A percentile compares a stretch with the other conserved stretches of the same genome.
phyloP scores from a whole-genome alignment of 2,797 vertebrate genomes.

The Sebastes kiyomatsui region DNA sequence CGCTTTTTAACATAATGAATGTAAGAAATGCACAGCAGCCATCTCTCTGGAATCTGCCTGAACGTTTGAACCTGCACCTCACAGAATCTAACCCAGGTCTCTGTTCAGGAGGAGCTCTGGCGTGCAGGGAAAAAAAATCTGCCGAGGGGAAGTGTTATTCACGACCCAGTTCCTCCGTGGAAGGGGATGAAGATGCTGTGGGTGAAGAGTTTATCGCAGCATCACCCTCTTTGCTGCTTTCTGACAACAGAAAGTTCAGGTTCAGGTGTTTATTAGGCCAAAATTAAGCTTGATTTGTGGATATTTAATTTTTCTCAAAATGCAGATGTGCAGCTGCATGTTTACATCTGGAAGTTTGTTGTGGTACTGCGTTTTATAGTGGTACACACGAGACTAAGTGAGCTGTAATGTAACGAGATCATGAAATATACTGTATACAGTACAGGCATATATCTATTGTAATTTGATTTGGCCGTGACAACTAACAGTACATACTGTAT shows the following conservation, averaged over 20 bases:
- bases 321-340: background rate
- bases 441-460: background rate
- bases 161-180: slow-evolving; percentile 45
- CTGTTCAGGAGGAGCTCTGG: slow-evolving; percentile 8
- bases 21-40: slow-evolving; percentile 3
- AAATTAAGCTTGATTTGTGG: background rate
- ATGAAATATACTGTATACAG: background rate
- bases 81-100: slow-evolving; percentile 34
- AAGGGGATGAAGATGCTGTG: slow-evolving; percentile 5
- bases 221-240: background rate
- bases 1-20: background rate
- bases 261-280: background rate
- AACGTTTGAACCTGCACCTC: slow-evolving; percentile 23
- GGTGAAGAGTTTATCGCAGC: slow-evolving; percentile 1
- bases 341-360: background rate
- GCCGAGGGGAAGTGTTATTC: slow-evolving; percentile 50
- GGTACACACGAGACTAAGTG: background rate
- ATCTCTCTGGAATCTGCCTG: background rate
- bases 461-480: background rate
- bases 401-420: background rate
- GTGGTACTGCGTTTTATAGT: background rate
- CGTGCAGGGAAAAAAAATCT: background rate
- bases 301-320: background rate
- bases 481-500: background rate
- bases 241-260: background rate